Percentiles rank a stretch among this genome's conserved stretches.
Conservation (phyloP, 2,888 invertebrate genomes). For the Microctonus brassicae region DNA sequence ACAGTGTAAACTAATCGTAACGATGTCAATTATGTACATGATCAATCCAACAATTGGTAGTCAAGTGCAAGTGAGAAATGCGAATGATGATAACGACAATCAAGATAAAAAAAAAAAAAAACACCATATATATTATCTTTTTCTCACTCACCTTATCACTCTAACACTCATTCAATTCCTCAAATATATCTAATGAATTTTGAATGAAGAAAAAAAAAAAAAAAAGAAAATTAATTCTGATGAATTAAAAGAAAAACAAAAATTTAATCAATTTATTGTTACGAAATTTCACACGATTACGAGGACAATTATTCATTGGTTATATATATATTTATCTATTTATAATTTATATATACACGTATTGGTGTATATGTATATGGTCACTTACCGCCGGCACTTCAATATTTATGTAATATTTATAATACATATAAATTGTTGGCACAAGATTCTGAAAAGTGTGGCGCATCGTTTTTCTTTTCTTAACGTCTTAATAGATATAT, state of each 20-base stretch:
- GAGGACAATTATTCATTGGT: too few species aligned
- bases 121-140: background rate
- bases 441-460: conserved; percentile 9
- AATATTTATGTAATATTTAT: too few species aligned
- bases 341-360: too few species aligned
- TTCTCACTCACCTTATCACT: background rate
- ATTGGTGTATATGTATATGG: too few species aligned
- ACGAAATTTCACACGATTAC: too few species aligned
- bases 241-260: too few species aligned
- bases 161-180: background rate
- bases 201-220: background rate
- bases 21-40: conserved; percentile 4
- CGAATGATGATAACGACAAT: background rate
- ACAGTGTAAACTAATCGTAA: background rate
- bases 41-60: conserved; percentile 1
- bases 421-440: background rate
- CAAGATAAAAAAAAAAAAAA: background rate
- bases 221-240: too few species aligned
- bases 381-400: too few species aligned
- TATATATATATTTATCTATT: too few species aligned
- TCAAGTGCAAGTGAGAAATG: background rate
- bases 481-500: too few species aligned
- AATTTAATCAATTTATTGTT: too few species aligned
- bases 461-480: too few species aligned
- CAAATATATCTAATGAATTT: background rate